Base-by-base conservation (phyloP, 2,888 invertebrate species). In the Euphydryas editha region DNA sequence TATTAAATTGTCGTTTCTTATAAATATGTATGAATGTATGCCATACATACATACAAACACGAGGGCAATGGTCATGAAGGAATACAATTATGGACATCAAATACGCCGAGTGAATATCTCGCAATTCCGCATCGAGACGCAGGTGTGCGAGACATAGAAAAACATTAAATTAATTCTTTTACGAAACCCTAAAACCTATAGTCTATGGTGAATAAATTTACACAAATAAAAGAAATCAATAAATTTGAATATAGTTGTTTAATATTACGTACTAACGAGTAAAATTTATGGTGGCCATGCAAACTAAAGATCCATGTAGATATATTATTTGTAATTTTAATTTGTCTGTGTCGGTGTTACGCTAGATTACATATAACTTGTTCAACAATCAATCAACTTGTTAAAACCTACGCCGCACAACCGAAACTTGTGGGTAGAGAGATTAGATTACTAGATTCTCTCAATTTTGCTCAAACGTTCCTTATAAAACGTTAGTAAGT, bases 1-100 rank as follows among this genome's bases (percentile, higher is more conserved):
- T 15, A 54, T 54, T 42, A 57, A 44, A 56, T 47, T 42, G 55
- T 17, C 39, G 55, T 59, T 62, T 42, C 30, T 59, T 30, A 62
- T 62, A 49, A 56, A 62, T 55, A 62, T 67, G 47, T 2, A 59
- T 56, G 49, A 51, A 24, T 51, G 7, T 24, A 24, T 18, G 17
- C 51, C 15, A 30, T 30, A 30, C 30, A 30, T 30, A 30, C 39
- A 46, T 17, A 51, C 18, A 37, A 42, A n/a, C 49, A 15, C 49
- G 24, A 51, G 49, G 49, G 36, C 24, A 66, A 66, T 49, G 56
- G 62, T 64, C 44, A 57, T 51, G 49, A 30, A 44, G 60, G 56
- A 51, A 21, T 24, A 57, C 51, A n/a, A 24, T 15, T 56, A 60
- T 60, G 51, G 44, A 60, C 56, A 60, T 67, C 57, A 67, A 60